phyloP scores from a whole-genome alignment of 1,140 invertebrate genomes.

The Pachypsylla venusta region DNA sequence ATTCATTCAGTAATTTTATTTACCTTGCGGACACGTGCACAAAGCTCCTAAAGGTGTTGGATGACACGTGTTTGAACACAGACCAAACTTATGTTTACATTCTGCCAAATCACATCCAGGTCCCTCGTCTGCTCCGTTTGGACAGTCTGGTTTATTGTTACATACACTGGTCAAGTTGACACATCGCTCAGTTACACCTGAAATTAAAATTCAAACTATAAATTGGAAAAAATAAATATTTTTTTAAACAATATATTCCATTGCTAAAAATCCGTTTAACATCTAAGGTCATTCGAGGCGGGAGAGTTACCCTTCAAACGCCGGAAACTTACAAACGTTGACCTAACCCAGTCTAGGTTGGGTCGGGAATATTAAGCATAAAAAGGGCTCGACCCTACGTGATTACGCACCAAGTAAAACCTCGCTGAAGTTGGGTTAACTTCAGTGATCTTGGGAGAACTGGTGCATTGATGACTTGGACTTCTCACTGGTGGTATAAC shows the following conservation, averaged over 20 bases:
- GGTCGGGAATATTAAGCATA: too few relatives aligned
- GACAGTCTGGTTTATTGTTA: conserved; percentile 71
- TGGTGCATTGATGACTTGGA: not conserved
- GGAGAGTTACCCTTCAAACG: too few relatives aligned
- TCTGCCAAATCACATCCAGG: conserved; percentile 62
- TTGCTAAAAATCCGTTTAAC: too few relatives aligned
- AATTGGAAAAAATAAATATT: not conserved
- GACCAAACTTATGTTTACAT: conserved; percentile 48
- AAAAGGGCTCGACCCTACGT: too few relatives aligned
- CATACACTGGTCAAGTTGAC: conserved; percentile 68
- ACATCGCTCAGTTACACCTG: conserved; percentile 56
- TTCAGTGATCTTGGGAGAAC: too few relatives aligned
- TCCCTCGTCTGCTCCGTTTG: conserved; percentile 84
- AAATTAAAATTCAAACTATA: conserved; percentile 27
- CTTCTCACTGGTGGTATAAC: conserved; percentile 45
- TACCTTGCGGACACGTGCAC: conserved; percentile 59
- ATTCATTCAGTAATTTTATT: too few relatives aligned
- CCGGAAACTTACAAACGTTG: too few relatives aligned
- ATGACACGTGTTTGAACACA: conserved; percentile 75
- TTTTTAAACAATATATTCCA: too few relatives aligned
- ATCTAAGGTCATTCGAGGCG: too few relatives aligned
- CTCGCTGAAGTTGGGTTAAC: too few relatives aligned
- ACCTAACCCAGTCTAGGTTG: too few relatives aligned
- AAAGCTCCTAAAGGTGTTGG: conserved; percentile 76
- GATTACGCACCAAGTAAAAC: too few relatives aligned